Base-by-base conservation (phyloP, 2,888 invertebrate genomes). In the Apodemia duryi region DNA sequence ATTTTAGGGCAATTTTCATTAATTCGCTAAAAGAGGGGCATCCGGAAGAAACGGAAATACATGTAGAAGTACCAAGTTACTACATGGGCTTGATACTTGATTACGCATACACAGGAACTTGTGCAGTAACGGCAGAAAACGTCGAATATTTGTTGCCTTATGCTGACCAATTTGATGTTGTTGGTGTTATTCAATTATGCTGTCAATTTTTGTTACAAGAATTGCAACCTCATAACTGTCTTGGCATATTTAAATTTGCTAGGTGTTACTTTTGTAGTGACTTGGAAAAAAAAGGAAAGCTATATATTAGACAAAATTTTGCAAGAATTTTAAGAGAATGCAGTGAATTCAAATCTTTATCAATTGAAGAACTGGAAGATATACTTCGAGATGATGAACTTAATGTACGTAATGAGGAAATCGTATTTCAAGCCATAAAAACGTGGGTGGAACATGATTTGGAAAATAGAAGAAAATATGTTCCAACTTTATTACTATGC, bases 131-230 rank as follows among this genome's bases (percentile, higher is more conserved):
- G 5, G 88, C 92, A 52, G 93, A 93, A 41, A 96, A 95, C 78
- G 95, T 96, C 6, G 94, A 96, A 80, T 90, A 93, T 70, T 88
- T 96, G 52, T 82, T 96, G 63, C 94, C 94, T 0, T 93, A 93
- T 68, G 95, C 96, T 2, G 96, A 96, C 79, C 94, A 94, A 73
- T 95, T 96, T 75, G 95, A 95, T 76, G 94, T 96, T 7, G 89
- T 95, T 13, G 95, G 95, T n/a, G 93, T 96, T 28, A 93, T 96
- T 43, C 94, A 95, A 77, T 81, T 94, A 43, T 96, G 96, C 78
- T 95, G 95, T 76, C 93, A 93, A 73, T 95, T 93, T 77, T 86
- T 96, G 21, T 80, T 94, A 65, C 91, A 93, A 66, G 93, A 95
- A 75, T 82, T 96, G 57, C 91, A 91, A 69, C 93, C 94, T 0